phyloP scores from a whole-genome alignment of 2,113 vertebrate genomes.

The Alligator mississippiensis region DNA sequence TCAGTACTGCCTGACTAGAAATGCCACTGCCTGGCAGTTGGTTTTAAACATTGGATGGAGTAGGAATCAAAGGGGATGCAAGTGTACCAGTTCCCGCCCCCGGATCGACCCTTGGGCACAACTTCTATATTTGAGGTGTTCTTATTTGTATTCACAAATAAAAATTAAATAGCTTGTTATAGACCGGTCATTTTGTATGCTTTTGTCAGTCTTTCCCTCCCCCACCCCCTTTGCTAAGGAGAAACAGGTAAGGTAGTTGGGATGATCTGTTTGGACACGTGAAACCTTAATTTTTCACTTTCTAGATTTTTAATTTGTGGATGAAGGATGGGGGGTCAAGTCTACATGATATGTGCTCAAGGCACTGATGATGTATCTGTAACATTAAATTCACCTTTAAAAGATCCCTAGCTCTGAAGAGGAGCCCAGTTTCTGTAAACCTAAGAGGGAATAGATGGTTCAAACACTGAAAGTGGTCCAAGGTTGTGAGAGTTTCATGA shows the following conservation, averaged over 20 bases:
- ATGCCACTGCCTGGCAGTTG: no score
- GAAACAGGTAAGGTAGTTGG: neutral
- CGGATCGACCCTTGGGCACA: no score
- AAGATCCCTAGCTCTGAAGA: neutral
- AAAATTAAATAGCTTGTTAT: neutral
- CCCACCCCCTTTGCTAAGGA: neutral
- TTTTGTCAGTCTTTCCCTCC: neutral
- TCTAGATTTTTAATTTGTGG: neutral
- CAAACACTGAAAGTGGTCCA: neutral
- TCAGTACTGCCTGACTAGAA: no score
- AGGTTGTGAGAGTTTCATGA: neutral
- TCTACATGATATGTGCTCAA: fast-evolving
- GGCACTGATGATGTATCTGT: neutral
- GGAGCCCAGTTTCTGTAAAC: neutral
- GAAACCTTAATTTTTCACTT: neutral
- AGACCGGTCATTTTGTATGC: neutral
- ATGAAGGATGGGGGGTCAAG: neutral
- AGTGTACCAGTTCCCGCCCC: no score
- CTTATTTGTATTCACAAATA: neutral
- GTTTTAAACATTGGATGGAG: no score
- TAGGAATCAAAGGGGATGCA: no score
- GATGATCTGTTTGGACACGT: neutral
- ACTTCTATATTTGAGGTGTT: neutral
- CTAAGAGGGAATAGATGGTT: neutral
- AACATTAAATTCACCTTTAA: neutral